Base-by-base conservation (phyloP, 2,113 vertebrate species). In the Hiodon alosoides region DNA sequence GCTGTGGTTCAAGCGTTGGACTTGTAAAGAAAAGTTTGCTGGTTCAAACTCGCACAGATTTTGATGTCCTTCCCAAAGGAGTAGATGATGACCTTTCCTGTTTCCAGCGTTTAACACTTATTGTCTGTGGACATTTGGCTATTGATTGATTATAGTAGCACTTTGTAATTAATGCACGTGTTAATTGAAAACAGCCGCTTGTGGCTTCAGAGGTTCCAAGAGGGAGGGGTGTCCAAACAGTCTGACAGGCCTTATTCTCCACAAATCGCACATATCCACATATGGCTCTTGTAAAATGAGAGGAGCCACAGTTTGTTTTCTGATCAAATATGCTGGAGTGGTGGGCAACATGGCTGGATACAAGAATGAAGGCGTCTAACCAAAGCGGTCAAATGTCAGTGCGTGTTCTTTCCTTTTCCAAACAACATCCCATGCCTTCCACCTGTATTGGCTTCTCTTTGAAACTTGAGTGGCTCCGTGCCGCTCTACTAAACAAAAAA, bases 141-240 rank as follows among this genome's bases (percentile, higher is more conserved):
- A 11, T 72, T 87, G 86, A 88, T 87, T 86, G 86, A 90, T 89
- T 89, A 87, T 86, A 85, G 81, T 85, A 82, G 79, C 74, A 87
- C 85, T 87, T 81, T 83, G 85, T 88, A 86, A 89, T 87, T 88
- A 88, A 90, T 86, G 85, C 83, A 81, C 75, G 81, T 77, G 85
- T 87, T 87, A 87, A 88, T 84, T 86, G 87, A 84, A 84, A 87
- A 84, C 82, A 83, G 78, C 72, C 79, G 82, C 84, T 82, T 83
- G 81, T 81, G 82, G 85, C 82, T 80, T 76, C 31, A 2, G 31
- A 31, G 31, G 31, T 31, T 31, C 50, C 54, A 3, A 60, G 55
- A 57, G 1, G 57, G 17, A 2, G 4, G 9, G 69, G 53, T 5
- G 47, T 57, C 16, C 31, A 48, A 60, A n/a, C 11, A 60, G 46